Conservation (phyloP, 2,888 invertebrate species). For the Lutraria lutraria region DNA sequence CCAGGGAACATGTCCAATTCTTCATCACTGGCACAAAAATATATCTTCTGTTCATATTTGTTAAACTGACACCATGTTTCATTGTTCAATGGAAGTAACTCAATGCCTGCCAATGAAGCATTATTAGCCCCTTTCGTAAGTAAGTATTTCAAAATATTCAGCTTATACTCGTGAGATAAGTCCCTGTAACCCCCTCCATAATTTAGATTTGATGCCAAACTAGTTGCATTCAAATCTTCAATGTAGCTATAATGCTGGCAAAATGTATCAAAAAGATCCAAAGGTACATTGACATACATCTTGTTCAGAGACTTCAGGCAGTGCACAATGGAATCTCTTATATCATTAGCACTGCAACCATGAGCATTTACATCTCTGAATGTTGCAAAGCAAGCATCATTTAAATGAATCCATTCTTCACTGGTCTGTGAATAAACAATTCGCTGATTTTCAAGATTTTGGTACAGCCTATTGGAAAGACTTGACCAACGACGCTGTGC, state of each 20-base stretch:
- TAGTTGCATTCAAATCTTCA: constrained; percentile 27
- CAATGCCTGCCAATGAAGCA: constrained; percentile 64
- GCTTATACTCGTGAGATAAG: constrained; percentile 33
- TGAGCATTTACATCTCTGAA: not conserved
- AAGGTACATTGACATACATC: constrained; percentile 43
- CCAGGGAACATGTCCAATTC: constrained; percentile 63
- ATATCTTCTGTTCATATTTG: not conserved
- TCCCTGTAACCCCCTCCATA: not conserved
- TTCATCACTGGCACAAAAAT: constrained; percentile 3
- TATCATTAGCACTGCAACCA: not conserved
- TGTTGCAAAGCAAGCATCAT: constrained; percentile 45
- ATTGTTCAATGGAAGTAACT: constrained; percentile 76
- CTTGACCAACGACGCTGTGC: constrained; percentile 29
- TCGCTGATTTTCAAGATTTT: not conserved
- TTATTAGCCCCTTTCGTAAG: constrained; percentile 20
- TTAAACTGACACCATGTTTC: constrained; percentile 66
- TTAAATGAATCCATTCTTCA: constrained; percentile 36
- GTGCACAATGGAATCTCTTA: constrained; percentile 13
- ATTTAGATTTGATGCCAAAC: constrained; percentile 24
- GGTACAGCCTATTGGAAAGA: constrained; percentile 26
- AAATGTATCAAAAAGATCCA: constrained; percentile 24
- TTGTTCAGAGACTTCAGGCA: constrained; percentile 21
- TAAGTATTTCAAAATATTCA: constrained; percentile 40
- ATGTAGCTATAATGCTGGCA: constrained; percentile 13
- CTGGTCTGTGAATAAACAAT: constrained; percentile 33